Evolutionary conservation across 2,888 invertebrate genomes (phyloP).

Genomic region (Lobophora halterata): DNA sequence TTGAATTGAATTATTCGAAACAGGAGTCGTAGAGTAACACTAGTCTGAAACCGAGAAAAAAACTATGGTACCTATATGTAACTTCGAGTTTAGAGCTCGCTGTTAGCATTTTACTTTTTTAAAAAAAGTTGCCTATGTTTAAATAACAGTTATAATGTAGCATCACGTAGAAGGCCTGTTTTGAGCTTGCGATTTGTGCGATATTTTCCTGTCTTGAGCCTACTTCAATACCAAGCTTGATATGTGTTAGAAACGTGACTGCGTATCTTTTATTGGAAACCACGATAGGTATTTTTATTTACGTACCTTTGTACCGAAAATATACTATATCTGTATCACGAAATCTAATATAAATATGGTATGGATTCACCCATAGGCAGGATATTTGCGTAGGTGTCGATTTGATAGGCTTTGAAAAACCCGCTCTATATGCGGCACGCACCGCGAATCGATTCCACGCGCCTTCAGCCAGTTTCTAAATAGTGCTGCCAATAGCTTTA

Average conservation of each 20-base stretch:
- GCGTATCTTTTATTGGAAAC: constrained; percentile 5
- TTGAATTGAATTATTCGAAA: too few species aligned
- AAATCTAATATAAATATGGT: constrained; percentile 5
- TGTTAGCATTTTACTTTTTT: too few species aligned
- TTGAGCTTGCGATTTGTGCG: constrained; percentile 48
- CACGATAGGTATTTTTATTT: too few species aligned
- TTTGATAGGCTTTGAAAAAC: constrained; percentile 51
- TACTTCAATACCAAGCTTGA: constrained; percentile 35
- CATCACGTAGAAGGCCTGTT: constrained; percentile 34
- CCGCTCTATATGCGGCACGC: constrained; percentile 52
- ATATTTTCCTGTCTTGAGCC: constrained; percentile 18
- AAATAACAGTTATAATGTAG: too few species aligned
- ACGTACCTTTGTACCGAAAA: too few species aligned
- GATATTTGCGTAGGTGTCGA: constrained; percentile 42
- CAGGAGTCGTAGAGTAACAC: too few species aligned
- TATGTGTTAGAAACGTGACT: constrained; percentile 45
- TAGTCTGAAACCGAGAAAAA: too few species aligned
- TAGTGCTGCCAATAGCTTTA: constrained; percentile 31
- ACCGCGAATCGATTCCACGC: constrained; percentile 46
- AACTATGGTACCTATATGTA: too few species aligned
- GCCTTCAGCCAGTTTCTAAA: constrained; percentile 30
- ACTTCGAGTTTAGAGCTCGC: too few species aligned
- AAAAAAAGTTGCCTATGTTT: too few species aligned
- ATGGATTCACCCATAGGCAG: constrained; percentile 9
- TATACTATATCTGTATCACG: too few species aligned